A percentile compares a stretch with the other conserved stretches of the same genome.
These are phyloP conservation scores for Lordiphosa stackelbergi DNA, from an alignment of 1,140 invertebrate genomes.

Conservation along the genomic window DNA sequence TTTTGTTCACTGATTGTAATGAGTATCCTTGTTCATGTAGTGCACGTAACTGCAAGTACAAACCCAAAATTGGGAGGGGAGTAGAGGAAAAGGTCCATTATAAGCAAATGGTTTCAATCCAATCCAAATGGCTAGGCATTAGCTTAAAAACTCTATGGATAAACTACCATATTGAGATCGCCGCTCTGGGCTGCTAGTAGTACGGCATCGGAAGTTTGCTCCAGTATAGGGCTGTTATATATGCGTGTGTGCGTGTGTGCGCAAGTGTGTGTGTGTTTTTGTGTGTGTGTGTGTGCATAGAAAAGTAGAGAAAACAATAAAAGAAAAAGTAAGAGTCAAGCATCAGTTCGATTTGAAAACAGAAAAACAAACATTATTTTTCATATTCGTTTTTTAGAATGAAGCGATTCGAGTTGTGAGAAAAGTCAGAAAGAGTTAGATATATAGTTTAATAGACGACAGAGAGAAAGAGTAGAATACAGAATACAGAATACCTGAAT, in stretches of 20 bases:
- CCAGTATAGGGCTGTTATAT: conserved; percentile 81
- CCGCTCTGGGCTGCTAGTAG: conserved; percentile 89
- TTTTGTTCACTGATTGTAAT: conserved; percentile 89
- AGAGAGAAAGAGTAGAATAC: conserved; percentile 30
- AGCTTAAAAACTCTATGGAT: conserved; percentile 15
- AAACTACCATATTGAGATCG: conserved; percentile 82
- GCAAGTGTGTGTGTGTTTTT: conserved; percentile 17
- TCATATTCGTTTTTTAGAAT: not conserved
- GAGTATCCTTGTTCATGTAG: conserved; percentile 90
- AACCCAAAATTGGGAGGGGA: not conserved
- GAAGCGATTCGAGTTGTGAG: conserved; percentile 5
- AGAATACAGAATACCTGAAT: conserved; percentile 81
- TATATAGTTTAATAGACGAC: not conserved
- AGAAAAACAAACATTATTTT: conserved; percentile 62
- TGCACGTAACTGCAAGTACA: conserved; percentile 83
- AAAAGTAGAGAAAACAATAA: conserved; percentile 52
- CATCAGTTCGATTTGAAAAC: conserved; percentile 65
- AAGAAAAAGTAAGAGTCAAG: conserved; percentile 36
- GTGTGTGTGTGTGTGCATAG: conserved; percentile 35
- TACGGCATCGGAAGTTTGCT: conserved; percentile 88
- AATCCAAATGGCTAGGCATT: not conserved
- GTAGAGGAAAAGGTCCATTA: not conserved
- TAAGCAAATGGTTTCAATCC: not conserved
- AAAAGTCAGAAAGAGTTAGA: conserved; percentile 12
- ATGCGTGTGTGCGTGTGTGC: conserved; percentile 13